Base-by-base conservation (phyloP, 2,113 vertebrate species). In the Scomber colias region DNA sequence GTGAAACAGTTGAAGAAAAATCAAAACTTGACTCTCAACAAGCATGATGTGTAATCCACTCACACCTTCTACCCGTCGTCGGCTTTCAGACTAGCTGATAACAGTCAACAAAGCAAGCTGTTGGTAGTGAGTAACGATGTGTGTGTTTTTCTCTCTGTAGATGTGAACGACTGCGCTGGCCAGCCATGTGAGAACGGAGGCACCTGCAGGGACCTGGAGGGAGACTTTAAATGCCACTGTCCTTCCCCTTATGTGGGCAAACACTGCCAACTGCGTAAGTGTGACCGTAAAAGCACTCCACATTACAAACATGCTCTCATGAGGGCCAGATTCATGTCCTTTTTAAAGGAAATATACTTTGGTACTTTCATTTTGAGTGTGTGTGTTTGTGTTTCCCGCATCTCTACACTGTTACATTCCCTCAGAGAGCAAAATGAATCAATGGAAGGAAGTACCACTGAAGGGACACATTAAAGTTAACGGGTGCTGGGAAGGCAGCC, bases 241-340 rank as follows among this genome's bases (percentile, higher is more conserved):
- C 92, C 93, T 2, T 96, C 97, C 3, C 96, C 95, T 0, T 97
- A 95, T 56, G 82, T 97, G 55, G 97, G 97, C 55, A 97, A 94
- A 82, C 91, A 93, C 27, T 95, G 95, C 78, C 92, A 94, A 0
- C 19, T 93, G 60, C 96, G 95, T 95, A 85, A 95, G 96, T 96
- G 19, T 31, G 5, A 45, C 63, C 4, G 5, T 16, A 27, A 16
- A 17, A 44, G 2, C 46, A 44, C 16, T 56, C 12, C 3, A 12
- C 15, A 48, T 16, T 11, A 46, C 40, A 71, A 71, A 61, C 6
- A 59, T 12, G 17, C 35, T 71, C 48, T 40, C 3, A 8, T 31
- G 5, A 46, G 13, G 24, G 51, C 11, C 17, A 68, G 11, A 46
- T 31, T 30, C 7, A 59, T 8, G 14, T 31, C 31, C 31, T 61